phyloP scores from a whole-genome alignment of 2,888 invertebrate species.

The Ecliptopera silaceata region DNA sequence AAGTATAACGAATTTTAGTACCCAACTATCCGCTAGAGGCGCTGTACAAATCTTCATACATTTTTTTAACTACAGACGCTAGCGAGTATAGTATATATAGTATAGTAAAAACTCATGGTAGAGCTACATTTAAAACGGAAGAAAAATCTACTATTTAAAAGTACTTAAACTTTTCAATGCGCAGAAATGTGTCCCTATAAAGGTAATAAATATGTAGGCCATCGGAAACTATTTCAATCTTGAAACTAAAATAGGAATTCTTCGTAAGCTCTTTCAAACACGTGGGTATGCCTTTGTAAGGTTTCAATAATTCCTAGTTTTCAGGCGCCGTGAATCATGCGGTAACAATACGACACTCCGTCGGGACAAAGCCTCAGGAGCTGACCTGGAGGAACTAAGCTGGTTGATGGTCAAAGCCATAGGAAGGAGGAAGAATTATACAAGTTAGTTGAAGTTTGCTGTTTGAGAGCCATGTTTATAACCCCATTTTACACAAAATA shows the following conservation, averaged over 20 bases:
- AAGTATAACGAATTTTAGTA: no score
- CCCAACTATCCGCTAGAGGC: no score
- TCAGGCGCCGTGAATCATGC: slow-evolving; percentile 44
- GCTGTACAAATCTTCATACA: no score
- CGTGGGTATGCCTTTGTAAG: slow-evolving; percentile 15
- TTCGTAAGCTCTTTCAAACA: slow-evolving; percentile 7
- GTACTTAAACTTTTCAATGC: not conserved
- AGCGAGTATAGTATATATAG: no score
- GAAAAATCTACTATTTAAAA: not conserved
- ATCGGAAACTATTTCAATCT: slow-evolving; percentile 6
- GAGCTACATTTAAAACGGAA: no score
- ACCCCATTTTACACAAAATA: no score
- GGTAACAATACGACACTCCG: slow-evolving; percentile 61
- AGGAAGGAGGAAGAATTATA: no score
- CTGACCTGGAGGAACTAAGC: slow-evolving; percentile 41
- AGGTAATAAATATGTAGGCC: not conserved
- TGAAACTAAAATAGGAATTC: slow-evolving; percentile 4
- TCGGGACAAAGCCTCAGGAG: slow-evolving; percentile 51
- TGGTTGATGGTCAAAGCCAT: slow-evolving; percentile 8
- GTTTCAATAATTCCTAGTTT: slow-evolving; percentile 20
- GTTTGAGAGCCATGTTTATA: no score
- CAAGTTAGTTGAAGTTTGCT: no score
- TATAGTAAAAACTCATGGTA: no score
- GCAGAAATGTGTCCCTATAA: not conserved
- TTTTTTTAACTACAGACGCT: no score